Evolutionary conservation across 2,113 vertebrate genomes (phyloP), one percentile per base, ranked within the genome.

Genomic region (Entomyzon cyanotis): DNA sequence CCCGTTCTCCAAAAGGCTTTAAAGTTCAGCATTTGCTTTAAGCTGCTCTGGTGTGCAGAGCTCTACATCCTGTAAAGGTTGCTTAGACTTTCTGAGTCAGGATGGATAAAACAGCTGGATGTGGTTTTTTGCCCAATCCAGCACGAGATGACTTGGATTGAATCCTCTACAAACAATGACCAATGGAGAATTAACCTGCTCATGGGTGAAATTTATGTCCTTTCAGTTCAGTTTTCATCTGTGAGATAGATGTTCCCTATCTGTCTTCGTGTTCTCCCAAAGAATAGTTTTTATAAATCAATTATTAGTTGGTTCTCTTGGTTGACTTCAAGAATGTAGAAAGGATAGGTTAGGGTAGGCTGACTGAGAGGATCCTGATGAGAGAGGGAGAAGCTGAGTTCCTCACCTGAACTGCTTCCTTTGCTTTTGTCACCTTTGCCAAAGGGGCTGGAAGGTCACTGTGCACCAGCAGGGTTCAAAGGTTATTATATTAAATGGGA

Each of bases 391-490:
- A 86, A 86, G 67, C 30, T 18, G 44, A 65, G 35, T 65, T 84
- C 52, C 33, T 85, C 42, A 37, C 47, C 67, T 95, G 15, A 84
- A 89, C 25, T 31, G 11, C 15, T 79, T 63, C 5, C n/a, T 79
- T 87, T 87, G 62, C 68, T 94, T 96, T 93, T 84, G 79, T 88
- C 47, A 53, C 5, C 4, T 93, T 75, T 96, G 94, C 83, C 59
- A 62, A 47, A 81, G 90, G 69, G 56, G 10, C 46, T 93, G 41
- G 87, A 85, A 93, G 46, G 56, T 95, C 55, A 49, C 64, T 3
- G 9, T 71, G 55, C 56, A 46, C 68, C 68, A 86, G 22, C 10
- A 91, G 79, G 52, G 59, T 50, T 37, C 79, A 84, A 74, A 73
- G 90, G 85, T 83, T 94, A 47, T 27, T 42, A 27, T 59, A 87